Percentiles rank a stretch among this genome's conserved stretches.
These are phyloP conservation scores for Ophioderma brevispina DNA, from an alignment of 35 echinoderm and acorn worm species.

Conservation along the genomic window DNA sequence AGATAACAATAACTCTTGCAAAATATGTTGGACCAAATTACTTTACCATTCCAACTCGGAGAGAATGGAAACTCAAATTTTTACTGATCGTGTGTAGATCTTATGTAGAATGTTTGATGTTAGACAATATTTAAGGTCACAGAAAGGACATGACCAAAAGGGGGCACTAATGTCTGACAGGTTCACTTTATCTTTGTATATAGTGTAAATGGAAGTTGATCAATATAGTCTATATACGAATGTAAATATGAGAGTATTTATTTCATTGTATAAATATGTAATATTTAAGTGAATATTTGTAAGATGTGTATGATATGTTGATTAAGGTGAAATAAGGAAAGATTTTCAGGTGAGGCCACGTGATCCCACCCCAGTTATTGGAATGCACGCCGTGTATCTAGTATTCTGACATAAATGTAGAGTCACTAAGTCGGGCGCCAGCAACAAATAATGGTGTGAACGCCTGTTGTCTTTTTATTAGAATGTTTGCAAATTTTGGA, in stretches of 20 bases:
- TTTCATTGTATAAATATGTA: background rate
- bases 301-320: conserved; percentile 7
- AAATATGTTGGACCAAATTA: no score
- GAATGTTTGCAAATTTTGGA: background rate
- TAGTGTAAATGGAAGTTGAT: background rate
- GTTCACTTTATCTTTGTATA: background rate
- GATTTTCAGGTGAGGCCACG: background rate
- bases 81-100: background rate
- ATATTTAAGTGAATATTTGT: background rate
- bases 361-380: background rate
- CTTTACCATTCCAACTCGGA: no score
- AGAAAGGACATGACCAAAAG: background rate
- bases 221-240: background rate
- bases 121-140: background rate
- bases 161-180: background rate
- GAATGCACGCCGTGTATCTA: background rate
- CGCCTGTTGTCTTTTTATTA: background rate
- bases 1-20: no score
- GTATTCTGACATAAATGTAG: background rate
- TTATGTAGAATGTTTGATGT: background rate
- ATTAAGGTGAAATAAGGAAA: background rate
- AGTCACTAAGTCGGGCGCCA: background rate
- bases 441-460: background rate
- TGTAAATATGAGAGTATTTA: background rate
- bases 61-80: no score